Evolutionary conservation across 2,888 invertebrate species (phyloP).

Genomic region (Eupithecia abbreviata): DNA sequence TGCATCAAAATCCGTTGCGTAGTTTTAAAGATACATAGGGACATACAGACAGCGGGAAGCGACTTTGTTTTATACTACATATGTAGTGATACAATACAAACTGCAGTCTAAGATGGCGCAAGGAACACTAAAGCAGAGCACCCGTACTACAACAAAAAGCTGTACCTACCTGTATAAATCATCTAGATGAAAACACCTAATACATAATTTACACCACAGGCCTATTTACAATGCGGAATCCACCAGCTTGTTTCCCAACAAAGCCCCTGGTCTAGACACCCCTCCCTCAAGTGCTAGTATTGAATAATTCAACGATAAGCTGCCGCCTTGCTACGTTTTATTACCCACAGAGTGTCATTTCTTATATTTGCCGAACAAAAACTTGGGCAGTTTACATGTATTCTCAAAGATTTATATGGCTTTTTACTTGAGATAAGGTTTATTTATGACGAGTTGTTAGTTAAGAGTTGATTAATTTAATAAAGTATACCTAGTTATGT

Average conservation of each 20-base stretch:
- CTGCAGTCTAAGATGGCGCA: not conserved
- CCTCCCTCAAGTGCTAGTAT: constrained; percentile 42
- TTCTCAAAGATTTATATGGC: constrained; percentile 4
- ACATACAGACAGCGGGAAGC: too few relatives aligned
- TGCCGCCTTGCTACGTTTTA: constrained; percentile 34
- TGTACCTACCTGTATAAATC: not conserved
- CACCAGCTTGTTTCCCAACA: constrained; percentile 34
- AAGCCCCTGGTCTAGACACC: constrained; percentile 47
- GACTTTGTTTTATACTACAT: too few relatives aligned
- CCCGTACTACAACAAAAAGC: not conserved
- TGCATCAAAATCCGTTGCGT: too few relatives aligned
- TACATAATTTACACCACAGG: constrained; percentile 13
- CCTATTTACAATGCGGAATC: constrained; percentile 19
- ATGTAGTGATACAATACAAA: too few relatives aligned
- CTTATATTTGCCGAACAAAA: constrained; percentile 34
- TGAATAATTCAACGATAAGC: constrained; percentile 47
- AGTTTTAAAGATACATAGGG: too few relatives aligned
- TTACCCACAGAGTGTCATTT: constrained; percentile 42
- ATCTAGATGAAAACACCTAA: constrained; percentile 3
- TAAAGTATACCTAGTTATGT: not conserved
- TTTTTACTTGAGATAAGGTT: not conserved
- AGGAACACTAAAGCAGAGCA: not conserved
- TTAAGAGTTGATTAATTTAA: not conserved
- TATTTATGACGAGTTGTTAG: not conserved
- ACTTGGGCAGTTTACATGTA: constrained; percentile 5